A percentile compares a stretch with the other conserved stretches of the same genome.
Conservation (phyloP, 2,888 invertebrate species). For the Steinernema scapterisci region DNA sequence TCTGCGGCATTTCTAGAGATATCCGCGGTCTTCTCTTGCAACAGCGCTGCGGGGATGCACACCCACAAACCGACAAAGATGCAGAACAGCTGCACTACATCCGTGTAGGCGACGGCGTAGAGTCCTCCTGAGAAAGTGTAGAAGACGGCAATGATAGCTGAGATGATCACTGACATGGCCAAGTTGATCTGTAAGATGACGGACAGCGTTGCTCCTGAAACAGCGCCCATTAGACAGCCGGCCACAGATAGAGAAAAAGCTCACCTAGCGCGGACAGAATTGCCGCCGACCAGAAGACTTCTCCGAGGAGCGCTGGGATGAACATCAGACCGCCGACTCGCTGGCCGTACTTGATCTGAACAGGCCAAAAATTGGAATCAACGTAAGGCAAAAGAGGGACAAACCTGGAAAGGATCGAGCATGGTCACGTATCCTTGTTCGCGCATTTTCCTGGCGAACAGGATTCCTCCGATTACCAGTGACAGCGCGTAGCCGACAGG, state of each 20-base stretch:
- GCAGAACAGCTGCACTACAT: slow-evolving; percentile 95
- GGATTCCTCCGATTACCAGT: slow-evolving; percentile 88
- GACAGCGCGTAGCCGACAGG: slow-evolving; percentile 98
- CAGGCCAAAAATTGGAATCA: neutral
- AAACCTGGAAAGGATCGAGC: slow-evolving; percentile 83
- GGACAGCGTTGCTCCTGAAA: slow-evolving; percentile 88
- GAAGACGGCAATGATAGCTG: slow-evolving; percentile 92
- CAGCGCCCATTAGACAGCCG: neutral
- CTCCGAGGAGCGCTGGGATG: slow-evolving; percentile 92
- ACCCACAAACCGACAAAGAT: slow-evolving; percentile 97
- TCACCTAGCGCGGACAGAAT: slow-evolving; percentile 89
- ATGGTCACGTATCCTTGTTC: slow-evolving; percentile 85
- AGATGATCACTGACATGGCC: slow-evolving; percentile 87
- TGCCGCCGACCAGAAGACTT: slow-evolving; percentile 98
- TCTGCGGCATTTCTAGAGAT: slow-evolving; percentile 76
- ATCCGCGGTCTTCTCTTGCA: slow-evolving; percentile 81
- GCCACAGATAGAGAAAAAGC: too few relatives aligned
- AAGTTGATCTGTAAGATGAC: slow-evolving; percentile 97
- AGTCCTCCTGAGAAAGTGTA: slow-evolving; percentile 89
- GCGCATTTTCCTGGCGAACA: slow-evolving; percentile 97
- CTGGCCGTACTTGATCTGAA: slow-evolving; percentile 90
- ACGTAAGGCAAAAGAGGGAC: neutral
- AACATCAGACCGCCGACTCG: slow-evolving; percentile 95
- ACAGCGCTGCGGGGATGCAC: slow-evolving; percentile 94
- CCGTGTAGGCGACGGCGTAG: slow-evolving; percentile 97